These are phyloP conservation scores for Poecilia velifera DNA, from an alignment of 2,797 vertebrate genomes.

Conservation along the genomic window DNA sequence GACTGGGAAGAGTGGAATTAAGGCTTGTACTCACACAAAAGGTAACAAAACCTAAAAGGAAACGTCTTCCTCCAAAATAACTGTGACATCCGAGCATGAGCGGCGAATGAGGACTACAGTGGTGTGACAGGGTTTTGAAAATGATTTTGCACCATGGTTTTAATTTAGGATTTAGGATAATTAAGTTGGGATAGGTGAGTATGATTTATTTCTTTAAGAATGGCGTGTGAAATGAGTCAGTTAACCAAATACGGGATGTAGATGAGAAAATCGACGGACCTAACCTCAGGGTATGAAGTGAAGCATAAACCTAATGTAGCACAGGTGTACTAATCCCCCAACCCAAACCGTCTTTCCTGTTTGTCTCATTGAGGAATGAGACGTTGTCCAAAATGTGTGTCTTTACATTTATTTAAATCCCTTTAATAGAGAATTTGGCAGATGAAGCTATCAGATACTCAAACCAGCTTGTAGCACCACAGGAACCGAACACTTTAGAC, in stretches of 20 bases:
- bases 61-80: conserved; percentile 80
- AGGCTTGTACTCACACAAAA: conserved; percentile 28
- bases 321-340: conserved; percentile 59
- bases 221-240: conserved; percentile 50
- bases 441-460: conserved; percentile 50
- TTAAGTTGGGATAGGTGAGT: conserved; percentile 50
- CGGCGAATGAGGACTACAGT: conserved; percentile 44
- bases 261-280: conserved; percentile 64
- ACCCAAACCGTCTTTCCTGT: conserved; percentile 49
- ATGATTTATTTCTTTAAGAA: conserved; percentile 55
- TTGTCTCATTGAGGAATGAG: conserved; percentile 51
- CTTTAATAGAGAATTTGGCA: conserved; percentile 70
- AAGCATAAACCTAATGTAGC: conserved; percentile 80
- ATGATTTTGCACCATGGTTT: conserved; percentile 71
- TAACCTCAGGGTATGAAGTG: conserved; percentile 84
- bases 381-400: conserved; percentile 38
- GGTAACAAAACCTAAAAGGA: conserved; percentile 61
- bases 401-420: conserved; percentile 58
- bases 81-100: conserved; percentile 48
- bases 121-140: conserved; percentile 73
- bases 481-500: conserved; percentile 49
- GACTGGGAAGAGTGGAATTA: conserved; percentile 39
- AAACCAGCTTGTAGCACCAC: conserved; percentile 65
- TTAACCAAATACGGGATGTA: conserved; percentile 72
- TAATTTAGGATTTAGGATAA: conserved; percentile 46